phyloP scores from a whole-genome alignment of 2,113 vertebrate genomes.

The human region GRCh38 chrX:124082001-124082500 shows the following conservation, averaged over 20 bases:
- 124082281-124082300: neutral
- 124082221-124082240: neutral
- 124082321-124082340: neutral
- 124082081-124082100: neutral
- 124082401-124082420: neutral
- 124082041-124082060: conserved; percentile 48
- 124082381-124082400: neutral
- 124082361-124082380: conserved; percentile 11
- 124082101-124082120: conserved; percentile 9
- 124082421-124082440: neutral
- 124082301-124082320: neutral
- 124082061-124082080: conserved; percentile 19
- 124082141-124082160: neutral
- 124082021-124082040: neutral
- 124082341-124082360: neutral
- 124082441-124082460: neutral
- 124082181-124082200: conserved; percentile 15
- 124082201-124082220: neutral
- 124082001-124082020: neutral
- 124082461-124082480: conserved; percentile 18
- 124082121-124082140: conserved; percentile 3
- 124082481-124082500: conserved; percentile 11
- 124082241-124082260: neutral
- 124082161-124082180: conserved; percentile 29
- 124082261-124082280: neutral